Percentiles rank a stretch among this genome's conserved stretches.
These are phyloP conservation scores for Sebastes taczanowskii DNA, from an alignment of 2,797 vertebrate genomes.

Conservation along the genomic window DNA sequence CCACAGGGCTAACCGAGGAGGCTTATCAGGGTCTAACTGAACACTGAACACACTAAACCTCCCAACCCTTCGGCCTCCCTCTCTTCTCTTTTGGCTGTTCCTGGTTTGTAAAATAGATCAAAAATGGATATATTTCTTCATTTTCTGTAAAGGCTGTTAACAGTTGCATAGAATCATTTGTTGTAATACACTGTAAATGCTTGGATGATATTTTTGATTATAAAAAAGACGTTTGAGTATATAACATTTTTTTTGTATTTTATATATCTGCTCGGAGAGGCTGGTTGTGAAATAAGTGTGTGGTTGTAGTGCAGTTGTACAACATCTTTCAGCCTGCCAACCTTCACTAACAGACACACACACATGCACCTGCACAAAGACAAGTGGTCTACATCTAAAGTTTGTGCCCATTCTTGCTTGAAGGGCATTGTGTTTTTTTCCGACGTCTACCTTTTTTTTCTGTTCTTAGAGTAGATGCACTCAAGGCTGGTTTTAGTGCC, in stretches of 20 bases:
- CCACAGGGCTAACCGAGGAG: constrained; percentile 60
- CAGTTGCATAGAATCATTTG: constrained; percentile 81
- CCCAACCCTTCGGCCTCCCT: constrained; percentile 42
- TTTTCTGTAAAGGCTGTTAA: constrained; percentile 84
- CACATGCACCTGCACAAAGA: constrained; percentile 7
- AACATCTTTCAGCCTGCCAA: constrained; percentile 23
- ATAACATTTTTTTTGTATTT: constrained; percentile 12
- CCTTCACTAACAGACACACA: background rate
- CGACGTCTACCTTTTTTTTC: constrained; percentile 1
- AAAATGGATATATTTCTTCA: constrained; percentile 84
- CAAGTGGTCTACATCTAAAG: constrained; percentile 1
- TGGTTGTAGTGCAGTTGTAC: background rate
- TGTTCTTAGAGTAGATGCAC: constrained; percentile 28
- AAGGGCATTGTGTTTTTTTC: constrained; percentile 18
- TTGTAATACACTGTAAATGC: constrained; percentile 86
- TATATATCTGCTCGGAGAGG: background rate
- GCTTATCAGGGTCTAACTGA: constrained; percentile 64
- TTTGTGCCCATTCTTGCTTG: constrained; percentile 33
- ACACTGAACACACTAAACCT: constrained; percentile 62
- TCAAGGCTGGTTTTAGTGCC: constrained; percentile 30
- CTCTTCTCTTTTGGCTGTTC: constrained; percentile 64
- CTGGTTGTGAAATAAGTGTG: background rate
- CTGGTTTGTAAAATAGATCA: constrained; percentile 79
- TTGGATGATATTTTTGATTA: constrained; percentile 87
- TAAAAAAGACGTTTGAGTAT: constrained; percentile 75